phyloP scores from a whole-genome alignment of 2,888 invertebrate species.

The Lithophane socia region DNA sequence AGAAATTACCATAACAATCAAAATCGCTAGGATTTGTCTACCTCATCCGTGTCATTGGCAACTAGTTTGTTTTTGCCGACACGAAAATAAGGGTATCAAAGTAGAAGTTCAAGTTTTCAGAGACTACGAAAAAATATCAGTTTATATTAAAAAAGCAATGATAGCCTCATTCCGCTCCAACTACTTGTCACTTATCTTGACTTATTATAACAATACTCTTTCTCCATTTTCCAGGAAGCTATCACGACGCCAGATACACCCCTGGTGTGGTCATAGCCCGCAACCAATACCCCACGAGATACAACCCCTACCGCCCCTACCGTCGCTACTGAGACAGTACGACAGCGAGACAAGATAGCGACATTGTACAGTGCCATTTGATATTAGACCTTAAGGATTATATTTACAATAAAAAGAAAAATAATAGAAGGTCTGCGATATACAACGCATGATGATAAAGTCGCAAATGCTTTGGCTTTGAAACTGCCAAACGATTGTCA shows the following conservation, averaged over 20 bases:
- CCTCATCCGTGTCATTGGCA: neutral
- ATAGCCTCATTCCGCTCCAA: too few relatives aligned
- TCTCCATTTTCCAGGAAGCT: constrained; percentile 80
- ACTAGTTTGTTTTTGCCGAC: neutral
- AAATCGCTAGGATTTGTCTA: too few relatives aligned
- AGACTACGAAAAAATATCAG: too few relatives aligned
- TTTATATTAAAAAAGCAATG: too few relatives aligned
- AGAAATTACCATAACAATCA: too few relatives aligned
- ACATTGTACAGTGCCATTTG: constrained; percentile 71
- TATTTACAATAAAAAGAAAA: constrained; percentile 38
- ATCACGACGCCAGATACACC: constrained; percentile 80
- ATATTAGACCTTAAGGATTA: constrained; percentile 58
- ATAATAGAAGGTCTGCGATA: constrained; percentile 5
- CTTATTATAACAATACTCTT: neutral
- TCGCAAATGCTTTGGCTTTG: neutral
- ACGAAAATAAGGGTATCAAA: neutral
- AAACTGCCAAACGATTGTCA: neutral
- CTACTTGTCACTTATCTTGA: neutral
- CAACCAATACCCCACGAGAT: constrained; percentile 70
- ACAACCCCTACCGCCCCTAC: constrained; percentile 69
- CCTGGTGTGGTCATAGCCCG: constrained; percentile 79
- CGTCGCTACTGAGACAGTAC: constrained; percentile 70
- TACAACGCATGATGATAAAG: constrained; percentile 19
- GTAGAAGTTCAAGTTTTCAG: neutral
- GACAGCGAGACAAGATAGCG: constrained; percentile 43